Evolutionary conservation across 1,140 invertebrate species (phyloP).

Genomic region (Bactericera cockerelli): DNA sequence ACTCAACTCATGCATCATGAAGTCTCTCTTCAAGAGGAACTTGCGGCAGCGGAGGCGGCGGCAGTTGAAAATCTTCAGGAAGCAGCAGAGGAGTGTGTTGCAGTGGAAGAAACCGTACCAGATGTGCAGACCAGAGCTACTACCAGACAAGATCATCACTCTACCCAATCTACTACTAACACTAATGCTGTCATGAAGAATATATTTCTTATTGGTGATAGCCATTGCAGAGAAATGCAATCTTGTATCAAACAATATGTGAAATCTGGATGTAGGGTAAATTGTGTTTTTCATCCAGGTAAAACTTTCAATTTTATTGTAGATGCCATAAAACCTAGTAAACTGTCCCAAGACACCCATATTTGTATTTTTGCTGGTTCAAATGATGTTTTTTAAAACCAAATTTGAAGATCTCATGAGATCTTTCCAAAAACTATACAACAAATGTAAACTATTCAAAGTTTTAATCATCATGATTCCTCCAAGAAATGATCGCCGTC

Average conservation of each 20-base stretch:
- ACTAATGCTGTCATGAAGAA: not conserved
- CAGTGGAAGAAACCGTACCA: too few relatives aligned
- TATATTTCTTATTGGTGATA: not conserved
- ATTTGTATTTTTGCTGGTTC: conserved; percentile 1
- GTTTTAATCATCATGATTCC: not conserved
- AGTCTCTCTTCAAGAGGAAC: conserved; percentile 7
- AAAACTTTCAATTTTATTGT: not conserved
- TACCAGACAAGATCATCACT: not conserved
- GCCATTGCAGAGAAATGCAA: conserved; percentile 1
- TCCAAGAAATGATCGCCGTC: not conserved
- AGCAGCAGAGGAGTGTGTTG: not conserved
- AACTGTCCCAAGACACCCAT: not conserved
- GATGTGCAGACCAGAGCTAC: not conserved
- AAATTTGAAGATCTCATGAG: not conserved
- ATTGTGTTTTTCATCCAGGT: not conserved
- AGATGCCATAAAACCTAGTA: not conserved
- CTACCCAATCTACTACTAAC: too few relatives aligned
- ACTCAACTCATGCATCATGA: not conserved
- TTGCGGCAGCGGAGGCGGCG: not conserved
- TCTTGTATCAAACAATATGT: conserved; percentile 4
- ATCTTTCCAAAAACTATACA: conserved; percentile 6
- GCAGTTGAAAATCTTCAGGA: not conserved
- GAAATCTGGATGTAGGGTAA: not conserved
- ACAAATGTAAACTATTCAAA: conserved; percentile 3
- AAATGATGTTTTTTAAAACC: not conserved